Conservation (phyloP, 2,888 invertebrate species). For the Eristalinus aeneus region DNA sequence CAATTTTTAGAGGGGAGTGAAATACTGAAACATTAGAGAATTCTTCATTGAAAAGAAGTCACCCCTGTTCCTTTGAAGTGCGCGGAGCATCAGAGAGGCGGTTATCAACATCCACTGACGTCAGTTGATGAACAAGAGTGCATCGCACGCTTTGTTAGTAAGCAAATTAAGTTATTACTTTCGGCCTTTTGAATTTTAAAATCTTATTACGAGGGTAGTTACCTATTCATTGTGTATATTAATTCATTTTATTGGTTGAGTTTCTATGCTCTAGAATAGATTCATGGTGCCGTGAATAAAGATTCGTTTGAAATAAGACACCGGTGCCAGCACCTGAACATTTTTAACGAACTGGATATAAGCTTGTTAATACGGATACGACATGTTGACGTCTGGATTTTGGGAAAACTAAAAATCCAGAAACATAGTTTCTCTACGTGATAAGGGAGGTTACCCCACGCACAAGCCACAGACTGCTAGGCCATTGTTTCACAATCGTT, state of each 20-base stretch:
- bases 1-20: constrained; percentile 16
- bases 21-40: neutral
- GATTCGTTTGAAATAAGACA: neutral
- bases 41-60: neutral
- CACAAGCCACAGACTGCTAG: too few relatives aligned
- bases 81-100: neutral
- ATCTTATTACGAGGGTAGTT: neutral
- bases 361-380: too few relatives aligned
- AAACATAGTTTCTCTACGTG: too few relatives aligned
- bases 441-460: too few relatives aligned
- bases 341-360: too few relatives aligned
- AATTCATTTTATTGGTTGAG: neutral
- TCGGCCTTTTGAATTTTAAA: neutral
- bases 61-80: constrained; percentile 9
- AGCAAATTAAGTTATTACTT: constrained; percentile 31
- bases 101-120: neutral
- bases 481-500: too few relatives aligned
- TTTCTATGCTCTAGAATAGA: too few relatives aligned
- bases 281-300: neutral
- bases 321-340: neutral
- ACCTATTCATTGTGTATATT: neutral
- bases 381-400: too few relatives aligned
- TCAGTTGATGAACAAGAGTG: neutral
- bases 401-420: too few relatives aligned
- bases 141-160: neutral